Evolutionary conservation across 2,888 invertebrate species (phyloP), one percentile per base, ranked within the genome.

Genomic region (Amblyteles armatorius): DNA sequence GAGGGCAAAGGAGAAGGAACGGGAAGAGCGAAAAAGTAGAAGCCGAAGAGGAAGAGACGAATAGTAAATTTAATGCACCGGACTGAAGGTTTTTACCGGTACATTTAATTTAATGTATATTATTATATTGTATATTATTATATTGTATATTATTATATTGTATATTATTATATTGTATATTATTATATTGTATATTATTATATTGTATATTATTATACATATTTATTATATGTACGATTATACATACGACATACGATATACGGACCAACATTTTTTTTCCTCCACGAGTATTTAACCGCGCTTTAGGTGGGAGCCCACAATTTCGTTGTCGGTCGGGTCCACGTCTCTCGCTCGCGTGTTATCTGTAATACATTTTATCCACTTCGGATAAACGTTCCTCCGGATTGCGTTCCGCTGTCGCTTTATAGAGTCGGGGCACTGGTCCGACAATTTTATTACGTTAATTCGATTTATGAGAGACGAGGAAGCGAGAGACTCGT

Each of bases 381-480:
- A 16, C 16, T 48, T 48, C 44, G 44, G 44, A 48, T 16, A 16
- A 48, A 0, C 44, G 44, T 48, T 48, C 44, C 3, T 0, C 44
- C 44, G 44, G 16, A 16, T 16, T 48, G 44, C 4, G 44, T 16
- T 48, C 44, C 1, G 5, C 16, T 5, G 9, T 19, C 52, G 19
- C 52, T 9, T 26, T 16, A 36, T 7, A 57, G 26, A 26, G 48
- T 40, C 74, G 65, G 67, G 68, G 60, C 76, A 85, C 82, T 26
- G 44, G 60, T 60, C 40, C 73, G 48, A 74, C 85, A 86, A 90
- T 88, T 90, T 90, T 89, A 90, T 90, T 90, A 90, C 87, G 87
- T 67, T 87, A 90, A 90, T 88, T 89, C 85, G 86, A 88, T 90
- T 88, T 88, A 74, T 82, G 40, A 63, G 63, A 63, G 33, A n/a